A percentile compares a stretch with the other conserved stretches of the same genome.
Evolutionary conservation across 1,140 invertebrate genomes (phyloP).

Genomic region (Caenorhabditis elegans): WBcel235 BX284602.5:770501-771000

Average conservation of each 20-base stretch:
- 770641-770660: slow-evolving; percentile 36
- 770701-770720: not conserved
- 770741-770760: not conserved
- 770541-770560: not conserved
- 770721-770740: not conserved
- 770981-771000: slow-evolving; percentile 7
- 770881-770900: too few species aligned
- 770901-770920: too few species aligned
- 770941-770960: not conserved
- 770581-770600: not conserved
- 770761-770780: too few species aligned
- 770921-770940: not conserved
- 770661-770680: slow-evolving; percentile 34
- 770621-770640: slow-evolving; percentile 27
- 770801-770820: too few species aligned
- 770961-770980: not conserved
- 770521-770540: too few species aligned
- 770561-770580: not conserved
- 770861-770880: too few species aligned
- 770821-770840: too few species aligned
- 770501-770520: not conserved
- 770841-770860: too few species aligned
- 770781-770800: too few species aligned
- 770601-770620: slow-evolving; percentile 11
- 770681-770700: not conserved